Percentiles rank a stretch among this genome's conserved stretches.
phyloP scores from a whole-genome alignment of 2,113 vertebrate genomes.

The Burhinus oedicnemus region DNA sequence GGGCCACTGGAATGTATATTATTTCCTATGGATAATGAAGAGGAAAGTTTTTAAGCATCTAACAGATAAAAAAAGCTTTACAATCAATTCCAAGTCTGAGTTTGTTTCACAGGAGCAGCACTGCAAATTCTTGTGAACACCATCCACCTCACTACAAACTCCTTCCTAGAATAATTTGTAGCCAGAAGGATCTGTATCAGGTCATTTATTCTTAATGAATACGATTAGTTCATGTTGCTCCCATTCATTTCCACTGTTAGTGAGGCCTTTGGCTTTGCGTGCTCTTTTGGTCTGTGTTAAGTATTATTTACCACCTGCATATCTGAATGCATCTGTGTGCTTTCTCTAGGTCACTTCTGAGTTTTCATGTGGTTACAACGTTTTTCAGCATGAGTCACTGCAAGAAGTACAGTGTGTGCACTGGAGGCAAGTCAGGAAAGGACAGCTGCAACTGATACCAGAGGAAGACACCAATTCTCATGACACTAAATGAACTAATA shows the following conservation, averaged over 20 bases:
- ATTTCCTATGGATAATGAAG: not conserved
- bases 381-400: constrained; percentile 48
- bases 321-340: not conserved
- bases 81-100: not conserved
- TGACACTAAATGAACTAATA: constrained; percentile 50
- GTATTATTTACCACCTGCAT: not conserved
- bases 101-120: not conserved
- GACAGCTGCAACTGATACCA: constrained; percentile 4
- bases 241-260: not conserved
- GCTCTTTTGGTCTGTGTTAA: not conserved
- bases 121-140: not conserved
- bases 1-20: not conserved
- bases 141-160: not conserved
- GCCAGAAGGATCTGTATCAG: not conserved
- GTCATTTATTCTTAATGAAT: not conserved
- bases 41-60: not conserved
- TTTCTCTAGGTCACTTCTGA: not conserved
- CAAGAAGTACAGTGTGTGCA: not conserved
- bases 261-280: not conserved
- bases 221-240: not conserved
- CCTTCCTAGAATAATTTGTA: not conserved
- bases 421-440: not conserved
- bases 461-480: constrained; percentile 52
- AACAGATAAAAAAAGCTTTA: not conserved
- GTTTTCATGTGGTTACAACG: not conserved